A percentile compares a stretch with the other conserved stretches of the same genome.
phyloP scores from a whole-genome alignment of 2,797 vertebrate genomes.

The Enteromius unitaeniatus region DNA sequence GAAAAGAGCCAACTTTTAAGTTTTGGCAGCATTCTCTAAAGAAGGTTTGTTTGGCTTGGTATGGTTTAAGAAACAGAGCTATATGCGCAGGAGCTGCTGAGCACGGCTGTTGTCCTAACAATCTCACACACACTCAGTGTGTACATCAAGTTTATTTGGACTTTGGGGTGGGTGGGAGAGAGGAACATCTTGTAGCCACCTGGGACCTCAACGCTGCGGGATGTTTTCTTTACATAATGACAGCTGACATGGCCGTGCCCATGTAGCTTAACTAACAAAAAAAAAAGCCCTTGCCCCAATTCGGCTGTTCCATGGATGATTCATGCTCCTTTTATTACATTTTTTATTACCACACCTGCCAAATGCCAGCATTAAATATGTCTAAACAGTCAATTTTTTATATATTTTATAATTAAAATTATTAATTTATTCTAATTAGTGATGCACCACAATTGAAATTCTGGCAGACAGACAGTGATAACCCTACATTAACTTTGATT shows the following conservation, averaged over 20 bases:
- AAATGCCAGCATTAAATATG: not conserved
- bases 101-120: constrained; percentile 4
- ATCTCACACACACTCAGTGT: constrained; percentile 29
- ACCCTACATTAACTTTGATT: not conserved
- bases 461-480: not conserved
- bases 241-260: constrained; percentile 60
- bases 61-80: not conserved
- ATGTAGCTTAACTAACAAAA: constrained; percentile 38
- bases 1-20: not conserved
- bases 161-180: constrained; percentile 53
- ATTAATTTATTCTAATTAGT: not conserved
- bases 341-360: not conserved
- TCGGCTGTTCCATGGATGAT: not conserved
- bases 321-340: not conserved
- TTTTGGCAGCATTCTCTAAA: not conserved
- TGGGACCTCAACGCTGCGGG: constrained; percentile 66
- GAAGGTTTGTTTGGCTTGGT: not conserved
- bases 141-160: constrained; percentile 49
- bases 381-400: too few species aligned
- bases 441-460: not conserved
- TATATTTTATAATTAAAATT: not conserved
- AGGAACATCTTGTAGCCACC: constrained; percentile 75
- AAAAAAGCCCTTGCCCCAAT: not conserved
- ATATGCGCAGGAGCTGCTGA: constrained; percentile 4
- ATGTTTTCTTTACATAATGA: constrained; percentile 72